Evolutionary conservation across 2,797 vertebrate species (phyloP), one percentile per base, ranked within the genome.

Genomic region (Otolemur crassicaudatus): DNA sequence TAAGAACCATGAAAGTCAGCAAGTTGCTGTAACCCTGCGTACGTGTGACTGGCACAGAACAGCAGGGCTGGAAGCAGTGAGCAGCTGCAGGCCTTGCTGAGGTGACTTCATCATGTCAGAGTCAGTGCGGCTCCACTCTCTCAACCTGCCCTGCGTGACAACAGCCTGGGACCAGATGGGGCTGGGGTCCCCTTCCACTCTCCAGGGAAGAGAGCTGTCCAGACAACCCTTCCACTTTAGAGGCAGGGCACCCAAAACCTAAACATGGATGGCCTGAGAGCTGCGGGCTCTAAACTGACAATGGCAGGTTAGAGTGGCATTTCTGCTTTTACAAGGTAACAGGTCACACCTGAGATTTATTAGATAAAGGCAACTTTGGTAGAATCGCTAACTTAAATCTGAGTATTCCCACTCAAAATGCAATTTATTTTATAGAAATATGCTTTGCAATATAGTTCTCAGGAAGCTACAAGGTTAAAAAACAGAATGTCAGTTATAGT

Each of bases 281-380:
- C 67, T 37, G 1, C 34, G 2, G 0, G 20, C 7, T 29, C 56
- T 27, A 22, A 56, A n/a, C 23, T 6, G 56, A 60, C 43, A 40
- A 46, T 2, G 17, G 25, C 13, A 34, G 70, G 4, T 5, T 1
- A 25, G 3, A 60, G 17, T 5, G 23, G 49, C 2, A 7, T 25
- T 67, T 61, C 31, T 27, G n/a, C 72, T 85, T 83, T 77, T 25
- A 40, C 5, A 3, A 43, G 43, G 25, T n/a, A 79, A 72, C 6
- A 31, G 63, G 37, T 67, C 56, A 73, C 16, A 61, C 3, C 46
- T 17, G 3, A 87, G 22, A 83, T n/a, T 56, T 22, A 76, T 10
- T 19, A 11, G 11, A 61, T 37, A 76, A 84, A 70, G 27, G 49
- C 34, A 22, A 9, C 23, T 46, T 43, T 16, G 25, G 13, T n/a